Evolutionary conservation across 2,797 vertebrate genomes (phyloP).

Genomic region (Ataeniobius toweri): DNA sequence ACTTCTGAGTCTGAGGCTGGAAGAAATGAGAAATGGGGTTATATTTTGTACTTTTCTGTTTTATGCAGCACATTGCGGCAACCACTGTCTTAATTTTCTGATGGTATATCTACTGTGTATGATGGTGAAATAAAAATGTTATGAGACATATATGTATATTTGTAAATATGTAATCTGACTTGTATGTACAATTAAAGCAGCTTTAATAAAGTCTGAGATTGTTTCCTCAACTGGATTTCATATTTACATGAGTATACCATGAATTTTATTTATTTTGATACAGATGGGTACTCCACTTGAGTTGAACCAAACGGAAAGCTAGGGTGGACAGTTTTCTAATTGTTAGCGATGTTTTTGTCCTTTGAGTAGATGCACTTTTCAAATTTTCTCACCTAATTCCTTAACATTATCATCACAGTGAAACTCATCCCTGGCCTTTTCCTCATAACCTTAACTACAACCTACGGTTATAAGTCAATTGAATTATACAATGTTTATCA

Average conservation of each 20-base stretch:
- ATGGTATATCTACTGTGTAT: constrained; percentile 72
- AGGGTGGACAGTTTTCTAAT: too few relatives aligned
- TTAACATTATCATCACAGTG: background rate
- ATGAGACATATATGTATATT: constrained; percentile 74
- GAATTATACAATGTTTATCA: too few relatives aligned
- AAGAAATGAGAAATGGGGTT: constrained; percentile 52
- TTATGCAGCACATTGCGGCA: constrained; percentile 85
- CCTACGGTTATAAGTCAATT: too few relatives aligned
- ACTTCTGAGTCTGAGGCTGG: constrained; percentile 45
- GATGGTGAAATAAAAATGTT: constrained; percentile 72
- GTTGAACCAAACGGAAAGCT: background rate
- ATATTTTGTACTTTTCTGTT: constrained; percentile 77
- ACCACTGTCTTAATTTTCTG: constrained; percentile 80
- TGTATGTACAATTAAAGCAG: constrained; percentile 83
- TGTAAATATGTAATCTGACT: constrained; percentile 87
- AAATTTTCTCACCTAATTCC: background rate
- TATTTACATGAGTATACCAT: background rate
- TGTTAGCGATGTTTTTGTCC: too few relatives aligned
- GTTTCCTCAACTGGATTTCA: constrained; percentile 54
- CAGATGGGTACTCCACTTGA: background rate
- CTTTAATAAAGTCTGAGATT: constrained; percentile 86
- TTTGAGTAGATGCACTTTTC: too few relatives aligned
- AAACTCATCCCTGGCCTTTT: too few relatives aligned
- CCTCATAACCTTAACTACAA: too few relatives aligned
- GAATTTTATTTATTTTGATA: background rate